These are phyloP conservation scores for Protodeltote pygarga DNA, from an alignment of 2,888 invertebrate species.

Conservation along the genomic window DNA sequence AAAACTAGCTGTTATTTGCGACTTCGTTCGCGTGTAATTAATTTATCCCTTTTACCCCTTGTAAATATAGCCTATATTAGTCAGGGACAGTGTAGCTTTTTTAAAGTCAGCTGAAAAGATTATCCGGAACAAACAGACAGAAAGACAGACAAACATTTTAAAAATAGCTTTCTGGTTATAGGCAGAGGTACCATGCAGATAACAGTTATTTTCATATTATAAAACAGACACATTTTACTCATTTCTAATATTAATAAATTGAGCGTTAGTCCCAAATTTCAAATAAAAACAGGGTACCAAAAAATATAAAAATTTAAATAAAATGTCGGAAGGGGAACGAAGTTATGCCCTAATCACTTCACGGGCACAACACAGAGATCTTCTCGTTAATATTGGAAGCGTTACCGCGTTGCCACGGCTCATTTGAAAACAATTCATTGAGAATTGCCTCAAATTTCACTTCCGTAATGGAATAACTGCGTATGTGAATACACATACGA, in stretches of 20 bases:
- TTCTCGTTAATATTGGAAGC: slow-evolving; percentile 80
- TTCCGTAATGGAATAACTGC: slow-evolving; percentile 57
- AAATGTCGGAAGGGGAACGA: slow-evolving; percentile 88
- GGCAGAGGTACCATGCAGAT: too few species aligned
- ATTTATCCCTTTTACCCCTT: too few species aligned
- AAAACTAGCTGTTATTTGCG: too few species aligned
- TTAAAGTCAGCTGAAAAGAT: too few species aligned
- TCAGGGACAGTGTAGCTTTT: too few species aligned
- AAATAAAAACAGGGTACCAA: neutral
- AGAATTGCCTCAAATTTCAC: slow-evolving; percentile 65
- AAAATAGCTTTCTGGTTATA: too few species aligned
- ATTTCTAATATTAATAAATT: neutral
- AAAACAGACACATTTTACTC: too few species aligned
- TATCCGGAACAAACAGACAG: too few species aligned
- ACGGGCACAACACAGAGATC: slow-evolving; percentile 86
- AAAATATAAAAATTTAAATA: neutral
- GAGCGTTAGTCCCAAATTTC: neutral
- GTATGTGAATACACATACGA: slow-evolving; percentile 5
- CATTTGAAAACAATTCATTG: slow-evolving; percentile 64
- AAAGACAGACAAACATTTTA: too few species aligned
- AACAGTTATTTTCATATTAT: too few species aligned
- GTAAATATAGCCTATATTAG: too few species aligned
- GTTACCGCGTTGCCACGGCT: slow-evolving; percentile 52
- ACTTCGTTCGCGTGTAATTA: too few species aligned
- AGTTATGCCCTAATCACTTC: slow-evolving; percentile 78